These are phyloP conservation scores for Chrysotoxum bicinctum DNA, from an alignment of 2,888 invertebrate genomes.

Conservation along the genomic window DNA sequence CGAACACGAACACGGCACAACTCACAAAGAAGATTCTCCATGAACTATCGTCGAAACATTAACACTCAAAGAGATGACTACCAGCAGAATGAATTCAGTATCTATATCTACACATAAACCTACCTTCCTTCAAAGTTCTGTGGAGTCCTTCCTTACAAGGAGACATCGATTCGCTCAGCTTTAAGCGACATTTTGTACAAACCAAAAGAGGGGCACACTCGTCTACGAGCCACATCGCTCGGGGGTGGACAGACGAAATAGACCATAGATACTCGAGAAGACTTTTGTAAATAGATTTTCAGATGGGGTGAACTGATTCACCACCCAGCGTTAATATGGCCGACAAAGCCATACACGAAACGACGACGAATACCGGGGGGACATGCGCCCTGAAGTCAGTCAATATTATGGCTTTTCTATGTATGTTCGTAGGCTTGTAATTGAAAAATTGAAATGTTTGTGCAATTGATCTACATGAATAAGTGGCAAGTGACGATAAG, in stretches of 20 bases:
- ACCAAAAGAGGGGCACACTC: constrained; percentile 59
- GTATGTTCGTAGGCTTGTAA: constrained; percentile 74
- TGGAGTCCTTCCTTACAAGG: constrained; percentile 67
- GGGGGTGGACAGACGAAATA: constrained; percentile 70
- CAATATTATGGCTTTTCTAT: constrained; percentile 75
- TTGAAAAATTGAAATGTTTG: constrained; percentile 76
- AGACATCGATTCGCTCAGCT: constrained; percentile 68
- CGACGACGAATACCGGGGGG: constrained; percentile 52
- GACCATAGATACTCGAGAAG: constrained; percentile 70
- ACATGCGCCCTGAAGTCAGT: constrained; percentile 75
- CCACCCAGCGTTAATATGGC: constrained; percentile 72
- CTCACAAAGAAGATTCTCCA: constrained; percentile 56
- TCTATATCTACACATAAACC: background rate
- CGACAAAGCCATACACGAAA: constrained; percentile 67
- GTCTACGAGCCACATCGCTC: constrained; percentile 64
- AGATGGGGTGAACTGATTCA: constrained; percentile 72
- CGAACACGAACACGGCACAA: constrained; percentile 17
- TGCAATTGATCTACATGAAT: constrained; percentile 75
- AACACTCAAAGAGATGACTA: constrained; percentile 68
- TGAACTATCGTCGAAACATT: constrained; percentile 61
- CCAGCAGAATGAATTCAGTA: constrained; percentile 45
- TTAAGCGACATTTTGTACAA: constrained; percentile 65
- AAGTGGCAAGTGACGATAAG: constrained; percentile 68
- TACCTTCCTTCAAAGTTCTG: constrained; percentile 27
- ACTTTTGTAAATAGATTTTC: constrained; percentile 71